Percentiles rank a stretch among this genome's conserved stretches.
These are phyloP conservation scores for Pseudochirops cupreus DNA, from an alignment of 2,797 vertebrate species.

Conservation along the genomic window DNA sequence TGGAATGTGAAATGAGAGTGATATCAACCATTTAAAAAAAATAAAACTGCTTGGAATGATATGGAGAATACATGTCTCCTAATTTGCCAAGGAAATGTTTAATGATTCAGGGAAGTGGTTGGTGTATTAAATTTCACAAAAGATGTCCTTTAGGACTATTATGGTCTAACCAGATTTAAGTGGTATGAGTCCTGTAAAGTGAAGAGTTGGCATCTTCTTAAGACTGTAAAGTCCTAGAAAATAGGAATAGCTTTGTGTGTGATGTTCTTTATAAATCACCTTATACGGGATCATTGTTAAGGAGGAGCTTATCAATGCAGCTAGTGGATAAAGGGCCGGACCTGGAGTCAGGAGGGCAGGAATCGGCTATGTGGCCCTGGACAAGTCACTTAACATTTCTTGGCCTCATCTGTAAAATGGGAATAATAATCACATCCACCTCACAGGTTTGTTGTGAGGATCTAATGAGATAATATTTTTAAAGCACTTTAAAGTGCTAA, in stretches of 20 bases:
- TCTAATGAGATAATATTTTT: neutral
- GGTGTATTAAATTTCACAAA: neutral
- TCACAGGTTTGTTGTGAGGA: neutral
- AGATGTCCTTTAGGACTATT: neutral
- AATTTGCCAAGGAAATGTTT: neutral
- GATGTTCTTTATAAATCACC: neutral
- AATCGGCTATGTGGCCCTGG: neutral
- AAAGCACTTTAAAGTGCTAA: neutral
- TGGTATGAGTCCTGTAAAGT: neutral
- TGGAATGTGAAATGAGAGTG: neutral
- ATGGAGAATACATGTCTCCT: neutral
- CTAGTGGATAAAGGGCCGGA: neutral
- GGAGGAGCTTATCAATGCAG: neutral
- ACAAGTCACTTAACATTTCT: neutral
- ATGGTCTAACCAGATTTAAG: neutral
- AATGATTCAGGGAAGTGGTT: neutral
- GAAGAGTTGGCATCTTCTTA: neutral
- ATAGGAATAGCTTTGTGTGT: neutral
- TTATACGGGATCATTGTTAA: neutral
- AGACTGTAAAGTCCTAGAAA: neutral
- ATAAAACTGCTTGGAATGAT: neutral
- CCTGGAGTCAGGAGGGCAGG: neutral
- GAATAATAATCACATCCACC: neutral
- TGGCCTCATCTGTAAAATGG: neutral
- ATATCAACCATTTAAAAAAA: neutral